These are phyloP conservation scores for Mormyrus hasselquistii DNA, from an alignment of 2,797 vertebrate genomes.

Conservation along the genomic window DNA sequence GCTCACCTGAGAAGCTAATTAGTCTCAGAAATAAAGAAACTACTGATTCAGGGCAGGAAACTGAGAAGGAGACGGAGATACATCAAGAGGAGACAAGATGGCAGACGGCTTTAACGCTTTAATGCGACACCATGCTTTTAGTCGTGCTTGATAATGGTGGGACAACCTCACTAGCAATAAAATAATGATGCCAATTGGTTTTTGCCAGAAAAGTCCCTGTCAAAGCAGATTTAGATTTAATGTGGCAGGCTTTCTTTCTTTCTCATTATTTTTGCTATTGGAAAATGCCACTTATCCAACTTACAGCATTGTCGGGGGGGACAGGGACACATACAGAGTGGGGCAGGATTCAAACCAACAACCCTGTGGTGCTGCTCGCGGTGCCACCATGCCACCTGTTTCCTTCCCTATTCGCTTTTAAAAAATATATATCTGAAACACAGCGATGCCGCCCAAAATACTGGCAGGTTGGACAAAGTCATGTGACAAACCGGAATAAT, in stretches of 20 bases:
- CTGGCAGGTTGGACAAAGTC: neutral
- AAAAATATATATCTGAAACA: neutral
- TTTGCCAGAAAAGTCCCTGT: neutral
- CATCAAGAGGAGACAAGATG: neutral
- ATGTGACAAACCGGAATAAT: neutral
- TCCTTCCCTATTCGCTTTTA: neutral
- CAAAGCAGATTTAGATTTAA: neutral
- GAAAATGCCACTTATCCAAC: neutral
- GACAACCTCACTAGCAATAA: neutral
- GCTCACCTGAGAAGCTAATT: conserved; percentile 45
- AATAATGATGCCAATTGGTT: neutral
- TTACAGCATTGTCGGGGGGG: neutral
- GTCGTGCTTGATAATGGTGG: neutral
- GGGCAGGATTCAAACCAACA: neutral
- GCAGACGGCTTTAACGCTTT: neutral
- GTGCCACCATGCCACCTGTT: neutral
- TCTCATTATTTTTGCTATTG: neutral
- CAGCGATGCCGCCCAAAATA: neutral
- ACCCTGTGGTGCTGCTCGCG: neutral
- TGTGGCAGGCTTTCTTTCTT: neutral
- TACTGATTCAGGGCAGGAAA: neutral
- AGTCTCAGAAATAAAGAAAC: neutral
- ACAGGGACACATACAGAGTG: neutral
- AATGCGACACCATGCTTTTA: neutral
- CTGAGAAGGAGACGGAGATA: neutral